Conservation (phyloP, 1,140 invertebrate species). For the Lamellibrachia luymesi region DNA sequence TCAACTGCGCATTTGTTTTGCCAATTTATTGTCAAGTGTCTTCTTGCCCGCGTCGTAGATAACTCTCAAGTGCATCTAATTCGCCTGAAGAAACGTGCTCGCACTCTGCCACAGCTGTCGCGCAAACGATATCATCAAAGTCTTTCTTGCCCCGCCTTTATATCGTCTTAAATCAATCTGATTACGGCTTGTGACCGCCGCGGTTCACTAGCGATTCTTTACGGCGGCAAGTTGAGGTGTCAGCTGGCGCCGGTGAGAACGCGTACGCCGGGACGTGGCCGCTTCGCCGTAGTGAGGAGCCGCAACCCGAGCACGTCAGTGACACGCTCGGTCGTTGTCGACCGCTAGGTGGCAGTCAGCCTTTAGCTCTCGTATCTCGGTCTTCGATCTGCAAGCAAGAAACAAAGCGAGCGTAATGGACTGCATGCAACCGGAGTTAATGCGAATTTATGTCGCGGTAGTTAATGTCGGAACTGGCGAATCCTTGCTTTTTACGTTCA, state of each 20-base stretch:
- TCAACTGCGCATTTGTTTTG: background rate
- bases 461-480: background rate
- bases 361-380: background rate
- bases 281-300: no score
- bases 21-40: background rate
- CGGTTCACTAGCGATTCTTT: background rate
- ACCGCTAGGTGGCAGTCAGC: background rate
- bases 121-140: background rate
- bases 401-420: background rate
- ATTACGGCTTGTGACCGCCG: background rate
- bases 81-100: background rate
- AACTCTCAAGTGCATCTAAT: background rate
- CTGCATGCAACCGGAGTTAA: background rate
- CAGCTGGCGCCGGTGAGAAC: background rate
- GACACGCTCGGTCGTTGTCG: background rate
- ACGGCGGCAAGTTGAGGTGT: background rate
- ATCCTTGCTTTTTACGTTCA: background rate
- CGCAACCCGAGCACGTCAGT: background rate
- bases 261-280: background rate
- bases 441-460: background rate
- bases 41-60: background rate
- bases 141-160: background rate
- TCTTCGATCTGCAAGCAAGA: background rate
- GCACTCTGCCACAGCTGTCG: background rate
- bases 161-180: background rate